A percentile compares a stretch with the other conserved stretches of the same genome.
These are phyloP conservation scores for Netelia melanura DNA, from an alignment of 2,888 invertebrate genomes.

Conservation along the genomic window DNA sequence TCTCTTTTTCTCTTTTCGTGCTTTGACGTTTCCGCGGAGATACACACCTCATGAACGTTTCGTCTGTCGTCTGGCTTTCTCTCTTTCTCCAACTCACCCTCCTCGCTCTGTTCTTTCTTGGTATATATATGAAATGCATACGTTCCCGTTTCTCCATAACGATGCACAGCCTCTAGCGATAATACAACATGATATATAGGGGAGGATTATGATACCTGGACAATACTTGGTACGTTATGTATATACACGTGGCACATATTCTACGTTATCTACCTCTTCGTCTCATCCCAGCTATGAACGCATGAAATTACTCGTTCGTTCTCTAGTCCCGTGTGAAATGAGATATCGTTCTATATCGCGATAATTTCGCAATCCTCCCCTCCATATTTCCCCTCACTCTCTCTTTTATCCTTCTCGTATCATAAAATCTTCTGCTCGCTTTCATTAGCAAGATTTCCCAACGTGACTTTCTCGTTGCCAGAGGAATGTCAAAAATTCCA, in stretches of 20 bases:
- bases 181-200: neutral
- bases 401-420: too few relatives aligned
- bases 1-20: neutral
- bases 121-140: neutral
- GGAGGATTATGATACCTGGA: conserved; percentile 33
- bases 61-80: neutral
- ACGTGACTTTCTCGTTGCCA: too few relatives aligned
- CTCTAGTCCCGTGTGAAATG: too few relatives aligned
- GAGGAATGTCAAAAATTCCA: too few relatives aligned
- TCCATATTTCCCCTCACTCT: too few relatives aligned
- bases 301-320: too few relatives aligned
- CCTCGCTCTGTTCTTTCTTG: neutral
- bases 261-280: too few relatives aligned
- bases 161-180: neutral
- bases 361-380: too few relatives aligned
- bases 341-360: too few relatives aligned
- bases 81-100: conserved; percentile 8
- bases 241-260: neutral
- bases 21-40: neutral
- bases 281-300: too few relatives aligned
- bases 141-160: conserved; percentile 42
- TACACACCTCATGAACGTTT: neutral
- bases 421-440: too few relatives aligned
- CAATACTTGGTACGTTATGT: neutral
- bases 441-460: too few relatives aligned